Base-by-base conservation (phyloP, 2,888 invertebrate genomes). In the Macaria notata region DNA sequence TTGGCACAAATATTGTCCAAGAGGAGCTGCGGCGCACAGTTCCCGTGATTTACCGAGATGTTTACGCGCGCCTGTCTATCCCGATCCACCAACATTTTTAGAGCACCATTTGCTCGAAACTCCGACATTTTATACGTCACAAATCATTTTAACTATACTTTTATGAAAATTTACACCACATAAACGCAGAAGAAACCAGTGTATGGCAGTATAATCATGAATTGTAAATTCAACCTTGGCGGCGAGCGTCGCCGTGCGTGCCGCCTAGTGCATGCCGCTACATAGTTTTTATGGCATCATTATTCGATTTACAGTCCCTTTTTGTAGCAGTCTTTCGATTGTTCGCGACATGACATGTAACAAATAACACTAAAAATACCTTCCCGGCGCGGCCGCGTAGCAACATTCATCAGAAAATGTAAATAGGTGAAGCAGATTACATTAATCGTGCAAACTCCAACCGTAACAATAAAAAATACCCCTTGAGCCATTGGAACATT, bases 1-100 rank as follows among this genome's bases (percentile, higher is more conserved):
- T 89, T 89, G 88, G 84, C 87, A 86, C 86, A 89, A 88, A 89
- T 88, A 88, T 87, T 86, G 87, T 84, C 83, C 82, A 85, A 86
- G 84, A 83, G 79, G 83, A 83, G 83, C 79, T 81, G 83, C 74
- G 83, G 81, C 81, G 81, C 79, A 76, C 81, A 81, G 80, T 85
- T 78, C 76, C 79, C 74, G 81, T 88, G 88, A 90, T 89, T 89
- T 90, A 89, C 86, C 75, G 88, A 81, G 79, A 83, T 88, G 88
- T 90, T 88, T 90, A 89, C 88, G 81, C 78, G 81, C 79, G 76
- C 75, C 81, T 79, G 81, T 80, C 83, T 78, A 83, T 74, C 75
- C 77, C 78, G 71, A 78, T 81, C 77, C 75, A 79, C 80, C 77
- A 80, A 81, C 82, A 81, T 83, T 86, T 86, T 84, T 83, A 85